Base-by-base conservation (phyloP, 2,113 vertebrate genomes). In the Regulus satrapa region DNA sequence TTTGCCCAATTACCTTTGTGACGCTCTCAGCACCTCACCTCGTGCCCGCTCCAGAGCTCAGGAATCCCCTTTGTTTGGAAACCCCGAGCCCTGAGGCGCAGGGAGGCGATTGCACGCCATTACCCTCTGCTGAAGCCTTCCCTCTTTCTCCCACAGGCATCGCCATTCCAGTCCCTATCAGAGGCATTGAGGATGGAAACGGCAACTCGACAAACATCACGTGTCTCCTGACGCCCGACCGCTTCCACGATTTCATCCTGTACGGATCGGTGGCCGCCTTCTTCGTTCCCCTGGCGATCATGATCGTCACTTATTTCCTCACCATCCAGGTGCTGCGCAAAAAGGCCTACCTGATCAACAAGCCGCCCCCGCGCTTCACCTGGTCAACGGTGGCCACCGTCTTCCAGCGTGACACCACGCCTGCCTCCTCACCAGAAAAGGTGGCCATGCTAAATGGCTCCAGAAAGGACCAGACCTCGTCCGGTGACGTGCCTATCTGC, bases 271-370 rank as follows among this genome's bases (percentile, higher is more conserved):
- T 99, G 97, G 98, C 98, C 19, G 97, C 99, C 2, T 99, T 99
- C 97, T 99, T 99, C 87, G 97, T 98, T 40, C 99, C 99, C n/a
- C 98, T 99, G 8, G 92, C 98, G 5, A 99, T 99, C 95, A 99
- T 99, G 99, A 98, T 99, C 85, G 98, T 99, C 87, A 99, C 99
- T 91, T 99, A 99, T 66, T 97, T 99, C 54, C 98, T 99, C 59
- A 99, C 99, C 15, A 99, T 99, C 73, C 98, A 98, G 20, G 98
- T 98, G 63, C 87, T 99, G 87, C 98, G 97, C 88, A 99, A 98
- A 98, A 99, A 99, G 92, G 99, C 98, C 73, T 98, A 98, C 89
- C 95, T 99, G 96, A 98, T 99, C 85, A 98, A 98, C 72, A 99
- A 98, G 95, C 97, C 98, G 16, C 97, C 98, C 54, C 99, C 98